Percentiles rank a stretch among this genome's conserved stretches.
Evolutionary conservation across 2,797 vertebrate species (phyloP).

Genomic region (Microhierax caerulescens): DNA sequence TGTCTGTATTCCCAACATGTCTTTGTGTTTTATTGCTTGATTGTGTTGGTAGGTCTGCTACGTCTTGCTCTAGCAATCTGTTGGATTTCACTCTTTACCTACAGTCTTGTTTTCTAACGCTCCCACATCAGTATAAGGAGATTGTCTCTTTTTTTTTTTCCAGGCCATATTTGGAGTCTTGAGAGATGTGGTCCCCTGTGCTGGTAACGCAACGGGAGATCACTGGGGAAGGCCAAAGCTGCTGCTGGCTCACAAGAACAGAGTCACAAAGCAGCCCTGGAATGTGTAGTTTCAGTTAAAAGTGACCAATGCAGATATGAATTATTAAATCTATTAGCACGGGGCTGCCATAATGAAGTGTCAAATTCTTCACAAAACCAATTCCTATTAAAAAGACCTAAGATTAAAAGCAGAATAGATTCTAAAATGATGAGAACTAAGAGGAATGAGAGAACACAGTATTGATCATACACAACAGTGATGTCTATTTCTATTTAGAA

Average conservation of each 20-base stretch:
- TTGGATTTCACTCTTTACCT: not conserved
- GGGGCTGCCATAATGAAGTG: constrained; percentile 28
- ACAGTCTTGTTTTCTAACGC: not conserved
- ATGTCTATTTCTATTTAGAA: constrained; percentile 76
- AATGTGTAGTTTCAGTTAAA: not conserved
- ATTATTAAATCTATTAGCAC: constrained; percentile 55
- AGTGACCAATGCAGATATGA: constrained; percentile 58
- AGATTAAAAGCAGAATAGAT: constrained; percentile 32
- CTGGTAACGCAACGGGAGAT: not conserved
- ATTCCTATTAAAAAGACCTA: constrained; percentile 38
- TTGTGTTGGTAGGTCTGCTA: not conserved
- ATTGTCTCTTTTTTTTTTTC: not conserved
- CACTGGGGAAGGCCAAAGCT: not conserved
- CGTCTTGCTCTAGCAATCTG: not conserved
- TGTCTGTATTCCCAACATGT: not conserved
- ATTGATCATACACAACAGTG: constrained; percentile 81
- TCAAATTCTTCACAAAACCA: constrained; percentile 34
- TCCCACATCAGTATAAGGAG: not conserved
- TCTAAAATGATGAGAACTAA: constrained; percentile 67
- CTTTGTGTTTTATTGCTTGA: not conserved
- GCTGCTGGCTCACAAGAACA: not conserved
- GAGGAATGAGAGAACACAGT: constrained; percentile 67
- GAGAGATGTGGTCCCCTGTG: not conserved
- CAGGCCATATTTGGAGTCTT: not conserved
- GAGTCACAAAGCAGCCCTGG: not conserved